Percentiles rank a stretch among this genome's conserved stretches.
Evolutionary conservation across 2,797 vertebrate genomes (phyloP).

Genomic region (Heliangelus exortis): DNA sequence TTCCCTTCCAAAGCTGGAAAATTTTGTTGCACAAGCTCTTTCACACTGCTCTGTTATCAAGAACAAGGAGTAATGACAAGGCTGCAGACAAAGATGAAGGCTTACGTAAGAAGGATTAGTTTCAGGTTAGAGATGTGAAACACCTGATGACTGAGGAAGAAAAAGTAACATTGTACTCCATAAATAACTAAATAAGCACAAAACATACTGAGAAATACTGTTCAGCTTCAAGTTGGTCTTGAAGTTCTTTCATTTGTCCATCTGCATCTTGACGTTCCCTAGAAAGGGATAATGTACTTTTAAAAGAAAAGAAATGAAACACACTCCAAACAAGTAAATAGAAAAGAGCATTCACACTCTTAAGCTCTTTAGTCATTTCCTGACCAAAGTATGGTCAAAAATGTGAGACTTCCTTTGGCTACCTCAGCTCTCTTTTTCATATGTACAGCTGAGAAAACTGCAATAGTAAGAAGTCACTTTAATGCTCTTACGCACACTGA

Average conservation of each 20-base stretch:
- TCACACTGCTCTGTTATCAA: neutral
- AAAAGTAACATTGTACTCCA: neutral
- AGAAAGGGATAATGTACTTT: neutral
- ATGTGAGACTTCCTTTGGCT: neutral
- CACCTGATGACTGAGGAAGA: neutral
- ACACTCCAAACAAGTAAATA: neutral
- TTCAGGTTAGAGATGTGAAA: neutral
- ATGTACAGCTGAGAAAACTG: neutral
- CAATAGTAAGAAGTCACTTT: neutral
- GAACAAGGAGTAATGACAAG: neutral
- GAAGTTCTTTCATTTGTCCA: constrained; percentile 98
- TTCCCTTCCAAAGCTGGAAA: neutral
- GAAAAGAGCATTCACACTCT: neutral
- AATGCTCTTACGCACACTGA: neutral
- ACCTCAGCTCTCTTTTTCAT: neutral
- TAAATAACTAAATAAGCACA: neutral
- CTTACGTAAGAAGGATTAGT: neutral
- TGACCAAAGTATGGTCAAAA: neutral
- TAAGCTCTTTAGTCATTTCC: neutral
- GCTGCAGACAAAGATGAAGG: neutral
- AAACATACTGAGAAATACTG: constrained; percentile 96
- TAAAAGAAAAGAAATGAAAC: neutral
- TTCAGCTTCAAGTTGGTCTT: constrained; percentile 97
- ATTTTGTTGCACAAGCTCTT: neutral
- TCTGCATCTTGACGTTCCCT: constrained; percentile 97